Evolutionary conservation across 2,888 invertebrate species (phyloP), one percentile per base, ranked within the genome.

Genomic region (Trachelus tabidus): DNA sequence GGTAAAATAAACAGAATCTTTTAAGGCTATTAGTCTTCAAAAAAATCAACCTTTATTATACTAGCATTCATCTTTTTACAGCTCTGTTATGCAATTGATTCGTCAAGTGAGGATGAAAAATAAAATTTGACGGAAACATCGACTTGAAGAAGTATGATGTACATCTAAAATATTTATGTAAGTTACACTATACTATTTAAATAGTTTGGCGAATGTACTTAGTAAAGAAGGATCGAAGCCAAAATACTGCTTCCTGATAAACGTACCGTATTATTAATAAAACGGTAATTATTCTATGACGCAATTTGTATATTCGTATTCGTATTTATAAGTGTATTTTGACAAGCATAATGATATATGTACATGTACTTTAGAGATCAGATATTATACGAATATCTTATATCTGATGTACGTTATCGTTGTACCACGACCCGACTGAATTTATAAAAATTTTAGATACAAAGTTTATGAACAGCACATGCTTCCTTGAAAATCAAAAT

Each of bases 41-140:
- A 23, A 56, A 9, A 56, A 56, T 56, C 2, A 56, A 3, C 9
- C 23, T 23, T 56, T 23, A 23, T 23, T 56, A 23, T 56, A 23
- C 9, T 56, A 23, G 2, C 2, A 23, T 56, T 56, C 56, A 23
- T 56, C 9, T 23, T 23, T 9, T 88, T 88, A 30, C 82, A 92
- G 92, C 84, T 90, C 11, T 90, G 90, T 74, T 90, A 85, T 73
- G 88, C 88, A 12, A 83, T 90, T 73, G 89, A 90, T 68, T 85
- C 83, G 30, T 87, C 85, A 4, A 87, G 86, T 73, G 90, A 90
- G 11, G 88, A 88, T 12, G 89, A 89, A 34, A 81, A 81, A 35
- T 79, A 82, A 23, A 34, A 35, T 33, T 34, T 75, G n/a, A 78
- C 37, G 9, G 23, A 56, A 56, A 23, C 23, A 15, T 40, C 15